Evolutionary conservation across 2,797 vertebrate species (phyloP).

Genomic region (Trichosurus vulpecula): DNA sequence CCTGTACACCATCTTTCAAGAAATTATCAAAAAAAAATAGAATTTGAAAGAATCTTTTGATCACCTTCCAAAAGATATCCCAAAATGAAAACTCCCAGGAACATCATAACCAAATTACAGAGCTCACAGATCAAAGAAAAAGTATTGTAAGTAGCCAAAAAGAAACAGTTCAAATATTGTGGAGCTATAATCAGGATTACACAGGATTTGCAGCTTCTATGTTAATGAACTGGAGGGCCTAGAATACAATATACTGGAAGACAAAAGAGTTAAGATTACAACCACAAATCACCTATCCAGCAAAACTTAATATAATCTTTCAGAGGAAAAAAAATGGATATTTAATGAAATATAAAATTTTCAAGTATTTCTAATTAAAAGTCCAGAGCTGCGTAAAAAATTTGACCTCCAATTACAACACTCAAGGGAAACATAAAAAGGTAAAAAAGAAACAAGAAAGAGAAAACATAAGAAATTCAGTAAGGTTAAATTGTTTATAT

Average conservation of each 20-base stretch:
- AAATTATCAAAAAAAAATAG: neutral
- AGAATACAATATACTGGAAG: neutral
- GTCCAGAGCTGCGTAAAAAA: neutral
- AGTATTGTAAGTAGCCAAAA: neutral
- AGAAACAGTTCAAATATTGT: neutral
- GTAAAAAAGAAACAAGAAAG: too few species aligned
- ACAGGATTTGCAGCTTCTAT: neutral
- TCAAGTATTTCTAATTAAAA: neutral
- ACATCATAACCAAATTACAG: neutral
- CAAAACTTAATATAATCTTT: neutral
- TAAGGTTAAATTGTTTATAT: too few species aligned
- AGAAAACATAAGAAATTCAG: neutral
- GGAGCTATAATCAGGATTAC: neutral
- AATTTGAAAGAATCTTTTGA: neutral
- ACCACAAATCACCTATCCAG: neutral
- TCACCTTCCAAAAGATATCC: neutral
- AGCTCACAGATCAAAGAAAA: neutral
- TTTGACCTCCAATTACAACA: too few species aligned
- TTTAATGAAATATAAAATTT: neutral
- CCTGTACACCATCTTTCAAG: neutral
- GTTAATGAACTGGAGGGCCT: neutral
- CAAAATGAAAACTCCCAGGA: neutral
- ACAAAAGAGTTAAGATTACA: neutral
- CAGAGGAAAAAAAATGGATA: neutral
- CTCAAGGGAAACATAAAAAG: neutral